Evolutionary conservation across 2,113 vertebrate genomes (phyloP).

Genomic region (Otus sunia): DNA sequence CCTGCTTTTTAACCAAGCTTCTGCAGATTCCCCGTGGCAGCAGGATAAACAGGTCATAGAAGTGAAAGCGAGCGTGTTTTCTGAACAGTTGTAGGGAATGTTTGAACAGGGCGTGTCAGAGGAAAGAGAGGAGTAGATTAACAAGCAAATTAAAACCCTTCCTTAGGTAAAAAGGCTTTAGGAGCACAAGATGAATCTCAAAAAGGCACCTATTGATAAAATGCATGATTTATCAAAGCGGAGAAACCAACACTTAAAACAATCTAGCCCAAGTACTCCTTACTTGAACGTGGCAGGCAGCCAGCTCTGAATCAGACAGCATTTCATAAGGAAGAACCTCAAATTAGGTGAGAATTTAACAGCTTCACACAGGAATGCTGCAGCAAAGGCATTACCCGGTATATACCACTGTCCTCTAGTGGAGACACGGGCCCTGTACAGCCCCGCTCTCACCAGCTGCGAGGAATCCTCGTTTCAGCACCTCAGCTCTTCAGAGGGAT

Average conservation of each 20-base stretch:
- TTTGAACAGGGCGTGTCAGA: background rate
- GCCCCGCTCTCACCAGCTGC: background rate
- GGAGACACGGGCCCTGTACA: background rate
- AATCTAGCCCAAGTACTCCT: background rate
- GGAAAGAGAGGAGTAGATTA: background rate
- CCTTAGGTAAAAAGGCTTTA: background rate
- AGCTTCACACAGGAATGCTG: background rate
- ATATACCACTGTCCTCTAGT: background rate
- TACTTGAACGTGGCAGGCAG: background rate
- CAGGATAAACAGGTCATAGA: background rate
- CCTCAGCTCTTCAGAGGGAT: background rate
- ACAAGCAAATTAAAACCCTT: background rate
- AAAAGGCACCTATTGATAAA: background rate
- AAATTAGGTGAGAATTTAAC: conserved; percentile 5
- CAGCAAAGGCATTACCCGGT: background rate
- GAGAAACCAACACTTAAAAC: background rate
- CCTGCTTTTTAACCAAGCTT: background rate
- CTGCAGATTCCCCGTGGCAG: background rate
- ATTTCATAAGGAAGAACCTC: background rate
- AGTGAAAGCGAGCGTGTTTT: background rate
- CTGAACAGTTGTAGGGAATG: background rate
- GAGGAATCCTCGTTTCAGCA: background rate
- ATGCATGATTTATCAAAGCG: background rate
- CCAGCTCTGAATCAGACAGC: background rate
- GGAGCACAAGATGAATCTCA: background rate